A percentile compares a stretch with the other conserved stretches of the same genome.
phyloP scores from a whole-genome alignment of 2,797 vertebrate species.

The Falco peregrinus region DNA sequence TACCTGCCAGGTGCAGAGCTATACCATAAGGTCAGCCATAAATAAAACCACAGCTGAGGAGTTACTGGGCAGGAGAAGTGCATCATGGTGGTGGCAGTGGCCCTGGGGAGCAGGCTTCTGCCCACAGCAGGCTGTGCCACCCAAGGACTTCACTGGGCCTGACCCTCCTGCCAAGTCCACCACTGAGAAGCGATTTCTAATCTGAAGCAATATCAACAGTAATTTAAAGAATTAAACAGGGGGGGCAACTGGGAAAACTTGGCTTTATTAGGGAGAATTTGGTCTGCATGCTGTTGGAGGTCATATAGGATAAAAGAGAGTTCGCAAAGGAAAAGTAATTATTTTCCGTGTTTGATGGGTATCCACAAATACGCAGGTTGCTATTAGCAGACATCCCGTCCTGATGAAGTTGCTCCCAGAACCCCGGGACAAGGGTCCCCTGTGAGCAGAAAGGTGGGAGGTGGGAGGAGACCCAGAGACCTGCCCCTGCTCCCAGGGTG shows the following conservation, averaged over 20 bases:
- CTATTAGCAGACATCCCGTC: neutral
- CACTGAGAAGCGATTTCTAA: neutral
- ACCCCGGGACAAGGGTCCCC: neutral
- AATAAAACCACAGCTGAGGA: neutral
- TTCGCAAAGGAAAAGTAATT: neutral
- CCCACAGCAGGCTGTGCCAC: neutral
- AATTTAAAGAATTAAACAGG: neutral
- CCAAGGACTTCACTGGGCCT: neutral
- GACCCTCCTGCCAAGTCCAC: fast-evolving
- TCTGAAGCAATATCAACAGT: neutral
- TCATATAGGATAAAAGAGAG: neutral
- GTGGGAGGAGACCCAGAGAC: neutral
- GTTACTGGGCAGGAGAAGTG: neutral
- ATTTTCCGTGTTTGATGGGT: neutral
- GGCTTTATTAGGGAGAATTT: neutral
- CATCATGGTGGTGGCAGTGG: neutral
- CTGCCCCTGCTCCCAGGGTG: neutral
- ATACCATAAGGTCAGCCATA: neutral
- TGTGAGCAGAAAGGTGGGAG: neutral
- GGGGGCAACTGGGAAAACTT: neutral
- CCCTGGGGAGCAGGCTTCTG: neutral
- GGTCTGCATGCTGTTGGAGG: neutral
- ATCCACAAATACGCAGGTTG: neutral
- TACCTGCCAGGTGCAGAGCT: neutral
- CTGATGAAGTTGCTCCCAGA: neutral